phyloP scores from a whole-genome alignment of 2,888 invertebrate species.

The Scaptomyza caliginosa region DNA sequence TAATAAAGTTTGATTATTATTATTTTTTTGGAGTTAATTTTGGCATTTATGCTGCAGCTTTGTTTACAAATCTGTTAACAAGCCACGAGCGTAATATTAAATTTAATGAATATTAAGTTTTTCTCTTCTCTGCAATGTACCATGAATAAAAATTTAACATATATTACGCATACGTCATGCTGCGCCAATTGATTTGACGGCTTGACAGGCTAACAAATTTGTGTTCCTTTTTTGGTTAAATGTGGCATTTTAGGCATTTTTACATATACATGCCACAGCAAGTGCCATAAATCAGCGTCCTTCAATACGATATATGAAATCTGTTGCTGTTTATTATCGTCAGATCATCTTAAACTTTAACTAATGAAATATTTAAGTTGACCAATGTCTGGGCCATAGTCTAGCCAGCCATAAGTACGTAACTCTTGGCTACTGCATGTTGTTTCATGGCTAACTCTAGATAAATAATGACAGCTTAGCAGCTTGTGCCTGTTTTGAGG shows the following conservation, averaged over 20 bases:
- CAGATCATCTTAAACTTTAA: background rate
- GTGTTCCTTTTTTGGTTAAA: constrained; percentile 24
- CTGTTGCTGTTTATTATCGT: constrained; percentile 7
- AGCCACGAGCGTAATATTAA: no score
- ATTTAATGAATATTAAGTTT: no score
- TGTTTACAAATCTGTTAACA: background rate
- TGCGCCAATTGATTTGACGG: constrained; percentile 60
- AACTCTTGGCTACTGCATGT: constrained; percentile 25
- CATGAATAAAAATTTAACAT: constrained; percentile 51
- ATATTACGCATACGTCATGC: constrained; percentile 65
- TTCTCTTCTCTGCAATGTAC: no score
- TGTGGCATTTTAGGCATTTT: constrained; percentile 28
- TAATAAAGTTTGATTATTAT: background rate
- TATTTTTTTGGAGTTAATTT: background rate
- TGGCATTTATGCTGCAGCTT: background rate
- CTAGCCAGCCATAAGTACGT: constrained; percentile 46
- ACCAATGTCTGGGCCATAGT: constrained; percentile 49
- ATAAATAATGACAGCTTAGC: constrained; percentile 3
- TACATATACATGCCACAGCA: constrained; percentile 49
- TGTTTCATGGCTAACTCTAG: constrained; percentile 6
- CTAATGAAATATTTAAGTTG: constrained; percentile 42
- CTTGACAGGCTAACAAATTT: constrained; percentile 24
- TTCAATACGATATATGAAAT: constrained; percentile 24
- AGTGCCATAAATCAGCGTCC: constrained; percentile 11
- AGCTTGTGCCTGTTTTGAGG: background rate